Conservation (phyloP, 2,797 vertebrate species). For the Psittacula derbiana region DNA sequence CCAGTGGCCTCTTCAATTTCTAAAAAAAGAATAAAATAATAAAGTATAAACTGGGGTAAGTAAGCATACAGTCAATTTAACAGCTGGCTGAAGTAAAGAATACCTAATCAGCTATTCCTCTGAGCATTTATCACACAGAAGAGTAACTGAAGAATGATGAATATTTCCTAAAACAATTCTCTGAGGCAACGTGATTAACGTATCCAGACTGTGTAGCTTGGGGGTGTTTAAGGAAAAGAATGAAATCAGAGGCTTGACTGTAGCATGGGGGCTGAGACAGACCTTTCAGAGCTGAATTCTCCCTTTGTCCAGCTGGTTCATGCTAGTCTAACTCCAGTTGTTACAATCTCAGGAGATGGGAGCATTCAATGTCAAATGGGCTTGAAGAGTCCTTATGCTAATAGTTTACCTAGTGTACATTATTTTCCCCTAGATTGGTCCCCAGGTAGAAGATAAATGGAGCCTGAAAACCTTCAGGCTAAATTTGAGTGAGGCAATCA, state of each 20-base stretch:
- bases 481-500: background rate
- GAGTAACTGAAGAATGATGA: background rate
- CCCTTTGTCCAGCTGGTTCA: background rate
- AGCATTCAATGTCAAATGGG: background rate
- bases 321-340: background rate
- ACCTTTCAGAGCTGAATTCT: background rate
- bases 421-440: background rate
- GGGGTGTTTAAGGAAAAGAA: background rate
- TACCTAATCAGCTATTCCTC: background rate
- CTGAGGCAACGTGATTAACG: background rate
- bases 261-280: background rate
- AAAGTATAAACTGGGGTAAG: background rate
- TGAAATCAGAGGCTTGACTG: background rate
- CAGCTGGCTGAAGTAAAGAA: background rate
- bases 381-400: background rate
- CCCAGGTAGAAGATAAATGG: background rate
- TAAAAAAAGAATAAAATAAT: conserved; percentile 57
- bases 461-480: background rate
- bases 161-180: background rate
- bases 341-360: background rate
- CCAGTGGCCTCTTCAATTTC: conserved; percentile 83
- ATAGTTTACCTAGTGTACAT: background rate
- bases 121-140: background rate
- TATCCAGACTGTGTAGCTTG: background rate
- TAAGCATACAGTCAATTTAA: background rate